These are phyloP conservation scores for Melitaea cinxia DNA, from an alignment of 1,140 invertebrate species.

Conservation along the genomic window DNA sequence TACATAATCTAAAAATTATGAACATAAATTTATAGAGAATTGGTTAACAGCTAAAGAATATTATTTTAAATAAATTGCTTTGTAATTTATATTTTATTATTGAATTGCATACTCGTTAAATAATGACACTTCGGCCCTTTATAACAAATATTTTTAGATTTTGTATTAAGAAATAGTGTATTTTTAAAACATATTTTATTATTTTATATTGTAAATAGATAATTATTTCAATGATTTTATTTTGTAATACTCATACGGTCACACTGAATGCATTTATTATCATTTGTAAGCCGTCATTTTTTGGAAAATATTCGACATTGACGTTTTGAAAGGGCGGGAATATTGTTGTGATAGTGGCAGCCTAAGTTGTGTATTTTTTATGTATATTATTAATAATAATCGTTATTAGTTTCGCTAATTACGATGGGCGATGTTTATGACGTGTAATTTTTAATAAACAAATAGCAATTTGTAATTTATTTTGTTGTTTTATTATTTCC, in stretches of 20 bases:
- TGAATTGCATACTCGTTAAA: background rate
- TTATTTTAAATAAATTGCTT: no score
- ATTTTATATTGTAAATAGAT: constrained; percentile 39
- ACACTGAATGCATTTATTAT: constrained; percentile 48
- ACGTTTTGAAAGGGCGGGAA: constrained; percentile 22
- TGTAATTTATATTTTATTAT: no score
- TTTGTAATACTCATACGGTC: constrained; percentile 48
- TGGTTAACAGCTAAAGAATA: no score
- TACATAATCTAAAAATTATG: no score
- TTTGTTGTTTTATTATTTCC: constrained; percentile 43
- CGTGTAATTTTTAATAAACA: constrained; percentile 68
- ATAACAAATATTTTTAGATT: constrained; percentile 30
- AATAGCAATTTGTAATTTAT: constrained; percentile 66
- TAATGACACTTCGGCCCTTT: background rate
- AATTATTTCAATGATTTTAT: constrained; percentile 29
- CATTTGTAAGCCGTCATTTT: constrained; percentile 25
- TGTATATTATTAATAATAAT: constrained; percentile 52
- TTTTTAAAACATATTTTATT: constrained; percentile 37
- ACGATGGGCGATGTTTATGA: constrained; percentile 55
- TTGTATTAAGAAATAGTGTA: constrained; percentile 38
- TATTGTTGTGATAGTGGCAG: constrained; percentile 47
- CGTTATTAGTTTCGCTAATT: constrained; percentile 56
- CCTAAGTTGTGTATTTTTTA: constrained; percentile 47
- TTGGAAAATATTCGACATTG: constrained; percentile 16
- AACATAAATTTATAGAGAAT: no score